Evolutionary conservation across 2,113 vertebrate genomes (phyloP), one percentile per base, ranked within the genome.

Genomic region (Sula dactylatra): DNA sequence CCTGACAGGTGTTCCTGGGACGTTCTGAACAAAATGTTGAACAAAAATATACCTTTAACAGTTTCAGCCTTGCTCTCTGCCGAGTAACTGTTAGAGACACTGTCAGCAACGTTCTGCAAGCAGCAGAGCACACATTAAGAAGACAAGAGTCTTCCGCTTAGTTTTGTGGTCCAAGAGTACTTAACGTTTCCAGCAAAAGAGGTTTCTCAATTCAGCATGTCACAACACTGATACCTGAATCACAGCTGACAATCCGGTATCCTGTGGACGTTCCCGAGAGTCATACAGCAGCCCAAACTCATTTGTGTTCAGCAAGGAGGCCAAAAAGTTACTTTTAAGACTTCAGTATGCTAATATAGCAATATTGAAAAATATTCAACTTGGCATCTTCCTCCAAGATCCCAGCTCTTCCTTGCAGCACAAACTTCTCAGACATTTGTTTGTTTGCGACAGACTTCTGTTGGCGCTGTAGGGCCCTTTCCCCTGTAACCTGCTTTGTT

Each of bases 1-100:
- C 90, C 79, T 49, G 77, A 71, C 86, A 97, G 86, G 76, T 96
- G 87, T 42, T 97, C 84, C 86, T 95, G 92, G 94, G 96, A 94
- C 95, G 83, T 85, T 90, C 78, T 85, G 86, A 94, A 90, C 82
- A 95, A 94, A 95, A 86, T 7, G 71, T 26, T 80, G 65, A 94
- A 66, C 79, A 94, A 89, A 97, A 95, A 93, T 90, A 87, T 14
- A 78, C 93, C 69, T 94, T 93, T 16, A 96, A 88, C 61, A 88
- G 91, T 50, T 96, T 79, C 84, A 95, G 72, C 80, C 84, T 88
- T 65, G 80, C 59, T 95, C 79, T 95, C 82, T 94, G 93, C 93
- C 88, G 86, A 93, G 74, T 81, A 91, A 95, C 94, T 95, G 92
- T 83, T 83, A 96, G 86, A 72, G 80, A 80, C 58, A 93, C 85